These are phyloP conservation scores for Sarcophaga caerulescens DNA, from an alignment of 2,888 invertebrate species.

Conservation along the genomic window DNA sequence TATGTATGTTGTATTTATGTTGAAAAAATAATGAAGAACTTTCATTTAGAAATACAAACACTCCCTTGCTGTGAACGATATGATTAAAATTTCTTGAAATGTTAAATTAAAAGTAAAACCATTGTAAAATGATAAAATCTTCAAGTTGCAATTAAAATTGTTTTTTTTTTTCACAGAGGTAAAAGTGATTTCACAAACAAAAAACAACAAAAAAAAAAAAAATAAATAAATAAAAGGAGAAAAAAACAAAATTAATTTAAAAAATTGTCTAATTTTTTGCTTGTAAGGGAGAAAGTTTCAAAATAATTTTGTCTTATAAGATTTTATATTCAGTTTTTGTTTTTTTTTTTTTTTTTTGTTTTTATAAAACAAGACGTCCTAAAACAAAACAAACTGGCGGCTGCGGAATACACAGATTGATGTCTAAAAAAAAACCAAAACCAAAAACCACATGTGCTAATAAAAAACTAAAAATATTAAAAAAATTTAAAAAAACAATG, in stretches of 20 bases:
- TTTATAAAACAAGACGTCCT: too few relatives aligned
- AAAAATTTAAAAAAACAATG: too few relatives aligned
- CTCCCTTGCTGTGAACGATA: background rate
- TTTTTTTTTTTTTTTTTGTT: too few relatives aligned
- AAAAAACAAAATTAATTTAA: background rate
- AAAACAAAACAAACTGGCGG: too few relatives aligned
- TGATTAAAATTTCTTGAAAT: background rate
- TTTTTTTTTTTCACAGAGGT: background rate
- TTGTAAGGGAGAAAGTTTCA: too few relatives aligned
- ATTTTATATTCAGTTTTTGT: too few relatives aligned
- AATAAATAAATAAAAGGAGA: slow-evolving; percentile 26
- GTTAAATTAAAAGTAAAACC: background rate
- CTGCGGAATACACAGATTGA: too few relatives aligned
- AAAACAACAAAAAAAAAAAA: background rate
- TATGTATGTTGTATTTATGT: background rate
- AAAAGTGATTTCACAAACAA: background rate
- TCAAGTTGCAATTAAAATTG: slow-evolving; percentile 28
- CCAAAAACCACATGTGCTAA: too few relatives aligned
- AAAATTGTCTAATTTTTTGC: slow-evolving; percentile 24
- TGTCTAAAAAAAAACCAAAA: too few relatives aligned
- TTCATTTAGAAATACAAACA: background rate
- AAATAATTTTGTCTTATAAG: too few relatives aligned
- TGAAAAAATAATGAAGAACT: background rate
- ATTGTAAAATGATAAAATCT: slow-evolving; percentile 11
- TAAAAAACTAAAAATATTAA: too few relatives aligned